Evolutionary conservation across 1,140 invertebrate species (phyloP).

Genomic region (Spodoptera litura): DNA sequence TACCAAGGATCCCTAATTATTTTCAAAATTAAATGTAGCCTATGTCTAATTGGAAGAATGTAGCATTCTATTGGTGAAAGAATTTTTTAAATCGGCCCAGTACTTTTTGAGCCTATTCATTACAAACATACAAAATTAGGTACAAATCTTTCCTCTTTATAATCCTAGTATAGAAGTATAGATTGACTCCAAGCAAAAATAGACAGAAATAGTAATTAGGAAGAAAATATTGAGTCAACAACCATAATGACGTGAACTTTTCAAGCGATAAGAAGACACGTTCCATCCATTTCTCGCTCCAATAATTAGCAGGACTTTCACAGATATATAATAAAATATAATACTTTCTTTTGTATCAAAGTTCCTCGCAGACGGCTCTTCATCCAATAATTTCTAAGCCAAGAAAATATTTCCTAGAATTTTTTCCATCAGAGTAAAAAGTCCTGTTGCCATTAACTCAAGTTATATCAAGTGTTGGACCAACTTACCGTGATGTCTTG

Average conservation of each 20-base stretch:
- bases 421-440: conserved; percentile 38
- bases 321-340: not conserved
- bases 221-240: no score
- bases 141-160: no score
- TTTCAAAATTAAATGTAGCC: no score
- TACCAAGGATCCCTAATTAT: no score
- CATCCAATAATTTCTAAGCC: conserved; percentile 8
- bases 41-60: no score
- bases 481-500: conserved; percentile 43
- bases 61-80: no score
- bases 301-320: not conserved
- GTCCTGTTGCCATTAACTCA: conserved; percentile 42
- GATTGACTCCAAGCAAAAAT: no score
- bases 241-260: not conserved
- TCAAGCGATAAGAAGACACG: not conserved
- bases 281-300: not conserved
- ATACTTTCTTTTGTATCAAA: not conserved
- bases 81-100: no score
- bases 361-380: not conserved
- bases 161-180: no score
- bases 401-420: conserved; percentile 21
- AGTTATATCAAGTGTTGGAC: conserved; percentile 40
- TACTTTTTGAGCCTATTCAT: no score
- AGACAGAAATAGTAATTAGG: no score
- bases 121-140: no score